These are phyloP conservation scores for Protonemura montana DNA, from an alignment of 2,888 invertebrate species.

Conservation along the genomic window DNA sequence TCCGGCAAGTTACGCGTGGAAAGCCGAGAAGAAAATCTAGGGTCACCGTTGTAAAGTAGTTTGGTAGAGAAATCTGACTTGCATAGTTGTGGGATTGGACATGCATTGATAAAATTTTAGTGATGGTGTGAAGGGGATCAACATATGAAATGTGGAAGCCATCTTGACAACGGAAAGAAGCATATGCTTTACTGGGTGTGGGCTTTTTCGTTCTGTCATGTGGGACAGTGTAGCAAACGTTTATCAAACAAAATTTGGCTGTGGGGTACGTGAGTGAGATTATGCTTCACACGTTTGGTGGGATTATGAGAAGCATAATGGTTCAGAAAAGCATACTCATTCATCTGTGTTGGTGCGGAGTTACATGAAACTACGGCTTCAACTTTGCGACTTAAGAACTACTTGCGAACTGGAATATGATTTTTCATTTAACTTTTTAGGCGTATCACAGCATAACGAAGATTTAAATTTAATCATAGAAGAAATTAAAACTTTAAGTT, in stretches of 20 bases:
- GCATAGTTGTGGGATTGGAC: neutral
- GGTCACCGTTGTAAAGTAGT: neutral
- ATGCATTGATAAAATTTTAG: conserved; percentile 9
- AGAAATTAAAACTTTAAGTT: conserved; percentile 20
- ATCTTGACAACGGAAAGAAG: neutral
- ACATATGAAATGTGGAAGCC: neutral
- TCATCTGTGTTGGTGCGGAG: too few species aligned
- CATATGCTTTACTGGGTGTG: neutral
- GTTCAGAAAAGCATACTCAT: too few species aligned
- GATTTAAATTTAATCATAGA: conserved; percentile 20
- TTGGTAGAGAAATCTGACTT: neutral
- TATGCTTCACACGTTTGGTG: too few species aligned
- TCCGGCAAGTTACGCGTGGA: neutral
- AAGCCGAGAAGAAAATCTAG: conserved; percentile 4
- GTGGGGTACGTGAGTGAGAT: too few species aligned
- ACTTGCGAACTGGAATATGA: neutral
- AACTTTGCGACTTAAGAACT: neutral
- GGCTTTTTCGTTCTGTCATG: too few species aligned
- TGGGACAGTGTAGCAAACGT: too few species aligned
- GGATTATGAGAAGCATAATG: too few species aligned
- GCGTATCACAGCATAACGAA: neutral
- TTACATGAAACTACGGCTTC: too few species aligned
- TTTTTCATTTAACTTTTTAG: conserved; percentile 8
- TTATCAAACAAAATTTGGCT: too few species aligned
- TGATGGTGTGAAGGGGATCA: neutral